Evolutionary conservation across 2,888 invertebrate genomes (phyloP), one percentile per base, ranked within the genome.

Genomic region (Acanthoscelides obtectus): DNA sequence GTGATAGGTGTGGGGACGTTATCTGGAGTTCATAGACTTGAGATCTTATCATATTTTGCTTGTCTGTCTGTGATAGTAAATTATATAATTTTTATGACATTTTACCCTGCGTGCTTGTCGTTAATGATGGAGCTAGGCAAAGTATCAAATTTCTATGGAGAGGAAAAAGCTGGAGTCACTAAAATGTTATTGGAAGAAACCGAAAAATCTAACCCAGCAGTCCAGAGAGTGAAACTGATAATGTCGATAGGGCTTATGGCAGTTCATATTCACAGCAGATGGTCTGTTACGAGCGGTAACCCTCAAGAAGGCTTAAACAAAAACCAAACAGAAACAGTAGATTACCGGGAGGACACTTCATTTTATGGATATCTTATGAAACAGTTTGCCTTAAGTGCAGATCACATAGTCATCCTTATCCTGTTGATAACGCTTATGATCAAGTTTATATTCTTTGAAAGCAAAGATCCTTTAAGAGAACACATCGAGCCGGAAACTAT

Each of bases 1-100:
- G 90, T 97, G 20, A 96, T 97, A 75, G 95, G 97, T 71, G 94
- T 97, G 70, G 97, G 97, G 69, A 96, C 95, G 0, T 86, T 97
- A 67, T 96, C 97, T 64, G 97, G 97, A 19, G 95, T 97, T 0
- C 90, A 92, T 68, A 89, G 96, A 66, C 85, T 98, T 74, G 97
- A 97, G 85, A 92, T 94, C 74, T 90, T 97, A 79, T 96, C 96
- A 81, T 94, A 93, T 72, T 97, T 95, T 84, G 97, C 96, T 25
- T 96, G 96, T 80, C 88, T 97, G 77, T 96, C 97, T 2, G 92
- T 96, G 66, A 86, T 97, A 69, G 96, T 97, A 8, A 97, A 97
- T 85, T 97, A 97, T 83, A 86, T 96, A 69, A 95, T 97, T 22
- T 96, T 98, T 80, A 95, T 97, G 89, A 96, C 96, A 0, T 96